These are phyloP conservation scores for Mycalesis mineus DNA, from an alignment of 2,888 invertebrate genomes.

Conservation along the genomic window DNA sequence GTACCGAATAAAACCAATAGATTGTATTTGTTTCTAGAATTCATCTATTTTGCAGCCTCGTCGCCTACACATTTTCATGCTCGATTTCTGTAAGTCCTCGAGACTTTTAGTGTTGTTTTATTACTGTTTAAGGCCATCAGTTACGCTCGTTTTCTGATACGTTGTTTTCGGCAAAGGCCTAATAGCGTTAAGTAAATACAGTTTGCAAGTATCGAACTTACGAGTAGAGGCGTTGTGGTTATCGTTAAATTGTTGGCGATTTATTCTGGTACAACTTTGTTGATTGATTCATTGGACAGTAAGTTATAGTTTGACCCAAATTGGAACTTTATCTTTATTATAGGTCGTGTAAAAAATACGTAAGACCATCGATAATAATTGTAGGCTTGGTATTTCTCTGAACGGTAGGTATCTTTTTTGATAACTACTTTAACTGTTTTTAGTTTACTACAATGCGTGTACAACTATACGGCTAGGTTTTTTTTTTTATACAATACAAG, in stretches of 20 bases:
- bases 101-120: slow-evolving; percentile 20
- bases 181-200: slow-evolving; percentile 4
- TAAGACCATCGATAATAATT: too few species aligned
- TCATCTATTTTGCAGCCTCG: slow-evolving; percentile 1
- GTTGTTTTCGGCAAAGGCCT: slow-evolving; percentile 17
- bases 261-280: background rate
- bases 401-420: too few species aligned
- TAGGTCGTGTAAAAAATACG: too few species aligned
- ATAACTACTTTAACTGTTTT: too few species aligned
- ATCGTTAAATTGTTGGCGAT: background rate
- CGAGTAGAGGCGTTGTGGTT: slow-evolving; percentile 2
- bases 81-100: slow-evolving; percentile 12
- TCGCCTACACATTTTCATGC: slow-evolving; percentile 17
- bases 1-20: background rate
- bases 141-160: slow-evolving; percentile 14
- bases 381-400: too few species aligned
- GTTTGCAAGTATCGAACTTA: slow-evolving; percentile 1
- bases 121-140: slow-evolving; percentile 13
- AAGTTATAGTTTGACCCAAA: background rate
- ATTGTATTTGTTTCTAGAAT: background rate
- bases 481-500: too few species aligned
- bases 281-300: background rate
- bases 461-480: too few species aligned
- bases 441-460: too few species aligned
- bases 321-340: background rate